These are phyloP conservation scores for Damaliscus lunatus DNA, from an alignment of 2,113 vertebrate species.

Conservation along the genomic window DNA sequence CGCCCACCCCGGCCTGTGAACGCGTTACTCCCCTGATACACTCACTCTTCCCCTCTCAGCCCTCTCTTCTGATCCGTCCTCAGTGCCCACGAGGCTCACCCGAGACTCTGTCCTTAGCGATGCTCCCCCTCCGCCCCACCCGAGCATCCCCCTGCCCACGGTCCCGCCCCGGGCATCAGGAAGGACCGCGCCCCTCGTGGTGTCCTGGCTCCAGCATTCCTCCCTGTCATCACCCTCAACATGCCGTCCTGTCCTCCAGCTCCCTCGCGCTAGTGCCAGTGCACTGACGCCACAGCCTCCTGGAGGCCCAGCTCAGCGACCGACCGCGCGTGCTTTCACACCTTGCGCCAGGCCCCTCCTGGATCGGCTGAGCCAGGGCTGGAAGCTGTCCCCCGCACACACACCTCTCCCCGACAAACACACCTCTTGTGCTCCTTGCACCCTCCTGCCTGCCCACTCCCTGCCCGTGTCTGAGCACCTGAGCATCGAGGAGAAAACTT, in stretches of 20 bases:
- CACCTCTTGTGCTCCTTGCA: neutral
- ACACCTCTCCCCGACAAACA: no score
- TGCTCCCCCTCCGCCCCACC: neutral
- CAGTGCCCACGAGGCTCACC: neutral
- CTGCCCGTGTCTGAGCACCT: neutral
- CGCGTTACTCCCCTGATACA: no score
- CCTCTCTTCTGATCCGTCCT: neutral
- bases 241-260: neutral
- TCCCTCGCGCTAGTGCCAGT: neutral
- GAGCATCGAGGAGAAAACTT: neutral
- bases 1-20: neutral
- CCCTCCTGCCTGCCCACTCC: neutral
- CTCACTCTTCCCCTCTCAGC: neutral
- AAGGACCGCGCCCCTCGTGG: neutral
- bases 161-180: neutral
- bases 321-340: neutral
- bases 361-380: no score
- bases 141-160: neutral
- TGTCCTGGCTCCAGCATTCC: neutral
- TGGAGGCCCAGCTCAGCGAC: neutral
- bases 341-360: neutral
- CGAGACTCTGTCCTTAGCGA: neutral
- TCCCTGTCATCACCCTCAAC: neutral
- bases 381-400: no score
- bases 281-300: neutral